These are phyloP conservation scores for Alcedo quadribrachys DNA, from an alignment of 2,797 vertebrate genomes.

Conservation along the genomic window DNA sequence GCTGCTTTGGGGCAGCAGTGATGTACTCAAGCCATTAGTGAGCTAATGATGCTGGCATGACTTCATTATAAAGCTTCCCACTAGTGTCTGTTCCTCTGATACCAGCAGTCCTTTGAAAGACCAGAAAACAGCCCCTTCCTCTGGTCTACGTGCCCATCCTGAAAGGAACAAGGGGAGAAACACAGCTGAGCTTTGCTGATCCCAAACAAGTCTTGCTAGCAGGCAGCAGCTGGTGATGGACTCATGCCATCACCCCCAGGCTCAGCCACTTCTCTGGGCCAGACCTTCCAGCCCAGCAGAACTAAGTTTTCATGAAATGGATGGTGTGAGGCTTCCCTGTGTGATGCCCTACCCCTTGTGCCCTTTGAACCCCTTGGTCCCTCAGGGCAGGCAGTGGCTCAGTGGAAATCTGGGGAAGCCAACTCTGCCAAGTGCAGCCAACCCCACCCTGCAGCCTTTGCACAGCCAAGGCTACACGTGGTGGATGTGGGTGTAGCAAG, in stretches of 20 bases:
- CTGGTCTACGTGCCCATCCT: neutral
- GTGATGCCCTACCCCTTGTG: neutral
- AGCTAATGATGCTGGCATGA: neutral
- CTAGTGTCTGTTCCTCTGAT: slow-evolving; percentile 27
- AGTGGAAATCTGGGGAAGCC: neutral
- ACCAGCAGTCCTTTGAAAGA: neutral
- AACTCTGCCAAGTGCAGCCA: neutral
- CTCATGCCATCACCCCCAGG: neutral
- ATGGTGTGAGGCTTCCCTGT: neutral
- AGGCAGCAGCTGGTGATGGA: neutral
- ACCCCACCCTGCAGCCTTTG: neutral
- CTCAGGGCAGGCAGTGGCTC: neutral
- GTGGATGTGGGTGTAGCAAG: neutral
- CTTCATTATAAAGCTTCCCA: slow-evolving; percentile 44
- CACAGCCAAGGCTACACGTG: rapidly evolving
- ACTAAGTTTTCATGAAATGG: neutral
- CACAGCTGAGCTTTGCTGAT: neutral
- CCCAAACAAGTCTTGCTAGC: neutral
- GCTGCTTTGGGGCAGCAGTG: neutral
- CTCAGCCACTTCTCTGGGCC: neutral
- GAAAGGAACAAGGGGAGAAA: slow-evolving; percentile 16
- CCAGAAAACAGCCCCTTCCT: neutral
- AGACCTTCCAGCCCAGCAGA: neutral
- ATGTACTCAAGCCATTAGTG: rapidly evolving
- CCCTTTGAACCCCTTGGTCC: neutral